Evolutionary conservation across 2,113 vertebrate genomes (phyloP), one percentile per base, ranked within the genome.

Genomic region (Rhynchopsitta pachyrhyncha): DNA sequence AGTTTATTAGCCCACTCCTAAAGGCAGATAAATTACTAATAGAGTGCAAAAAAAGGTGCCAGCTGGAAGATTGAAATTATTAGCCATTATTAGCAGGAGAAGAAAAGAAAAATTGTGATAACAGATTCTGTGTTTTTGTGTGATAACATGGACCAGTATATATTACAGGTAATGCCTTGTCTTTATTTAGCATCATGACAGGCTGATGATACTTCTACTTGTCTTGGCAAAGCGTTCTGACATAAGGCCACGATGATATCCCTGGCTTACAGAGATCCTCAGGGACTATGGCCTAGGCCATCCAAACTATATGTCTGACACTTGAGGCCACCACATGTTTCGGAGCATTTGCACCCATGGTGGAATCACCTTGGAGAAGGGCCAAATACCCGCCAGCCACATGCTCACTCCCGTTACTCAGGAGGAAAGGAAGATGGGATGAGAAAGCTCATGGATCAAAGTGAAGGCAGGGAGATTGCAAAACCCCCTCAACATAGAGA

Each of bases 291-390:
- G 39, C 6, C 7, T 20, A 67, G 11, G 15, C 35, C 10, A 15
- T 23, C 9, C 19, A 69, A 44, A 57, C 7, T 12, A 24, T 13
- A 42, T 0, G 0, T 39, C 24, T 57, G 16, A 11, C 11, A 63
- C 10, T 5, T 23, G 13, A 75, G 17, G 7, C 4, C 13, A n/a
- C 9, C 23, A 39, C 28, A 27, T 2, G 1, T 35, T 76, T 52
- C 2, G 1, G 6, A 64, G 37, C 6, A 29, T 67, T 8, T 52
- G 19, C 1, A 3, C 1, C 9, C 2, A 4, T 23, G 11, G 11
- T 52, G 17, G 6, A 19, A 77, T 59, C 33, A 46, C 49, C 9
- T 9, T 70, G 19, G 24, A 71, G 44, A 77, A 50, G 10, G 11
- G 8, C 9, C 20, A 42, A 75, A 55, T 15, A 35, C 16, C 8